phyloP scores from a whole-genome alignment of 1,140 invertebrate species.

The Neuroterus valhalla region DNA sequence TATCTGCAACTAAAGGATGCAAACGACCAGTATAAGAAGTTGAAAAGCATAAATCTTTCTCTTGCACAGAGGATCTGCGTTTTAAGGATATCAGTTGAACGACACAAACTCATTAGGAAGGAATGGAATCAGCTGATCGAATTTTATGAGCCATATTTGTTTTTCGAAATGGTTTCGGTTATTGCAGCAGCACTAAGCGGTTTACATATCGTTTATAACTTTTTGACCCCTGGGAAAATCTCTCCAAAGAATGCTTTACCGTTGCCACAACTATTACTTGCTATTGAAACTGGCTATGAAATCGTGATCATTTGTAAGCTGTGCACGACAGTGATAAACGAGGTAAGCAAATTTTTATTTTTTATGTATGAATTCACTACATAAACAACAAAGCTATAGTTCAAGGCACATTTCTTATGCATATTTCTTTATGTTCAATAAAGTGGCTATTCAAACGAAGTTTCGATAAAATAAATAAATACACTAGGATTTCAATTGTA shows the following conservation, averaged over 20 bases:
- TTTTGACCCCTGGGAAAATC: not conserved
- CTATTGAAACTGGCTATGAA: not conserved
- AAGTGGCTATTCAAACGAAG: no score
- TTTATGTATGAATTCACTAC: not conserved
- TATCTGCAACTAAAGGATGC: not conserved
- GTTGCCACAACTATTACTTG: not conserved
- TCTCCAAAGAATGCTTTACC: not conserved
- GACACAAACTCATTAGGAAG: not conserved
- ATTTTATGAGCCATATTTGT: not conserved
- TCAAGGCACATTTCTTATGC: no score
- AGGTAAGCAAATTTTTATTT: not conserved
- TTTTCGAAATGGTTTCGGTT: not conserved
- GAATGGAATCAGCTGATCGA: conserved; percentile 18
- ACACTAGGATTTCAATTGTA: no score
- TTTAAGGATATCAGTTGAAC: not conserved
- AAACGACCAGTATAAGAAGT: conserved; percentile 1
- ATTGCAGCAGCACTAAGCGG: not conserved
- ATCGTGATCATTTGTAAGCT: not conserved
- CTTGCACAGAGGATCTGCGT: not conserved
- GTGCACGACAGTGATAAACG: not conserved
- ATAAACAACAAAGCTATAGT: no score
- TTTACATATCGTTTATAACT: not conserved
- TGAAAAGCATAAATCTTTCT: not conserved
- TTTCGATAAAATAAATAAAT: no score
- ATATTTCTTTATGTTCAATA: no score